Conservation (phyloP, 1,140 invertebrate species). For the Gonatopus flavifemur region DNA sequence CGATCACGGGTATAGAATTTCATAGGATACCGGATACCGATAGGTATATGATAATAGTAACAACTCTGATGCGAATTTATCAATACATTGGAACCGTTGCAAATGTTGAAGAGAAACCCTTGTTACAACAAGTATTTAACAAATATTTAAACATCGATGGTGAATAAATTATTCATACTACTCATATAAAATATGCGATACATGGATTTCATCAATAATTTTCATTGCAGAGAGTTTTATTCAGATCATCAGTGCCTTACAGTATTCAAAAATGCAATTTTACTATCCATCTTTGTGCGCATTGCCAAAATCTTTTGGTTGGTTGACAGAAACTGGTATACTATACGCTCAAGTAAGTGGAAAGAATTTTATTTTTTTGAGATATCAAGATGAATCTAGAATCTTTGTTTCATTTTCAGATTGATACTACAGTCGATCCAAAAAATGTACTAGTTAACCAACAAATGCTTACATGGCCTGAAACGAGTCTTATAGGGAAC, state of each 20-base stretch:
- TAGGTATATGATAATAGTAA: constrained; percentile 79
- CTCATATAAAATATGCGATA: not conserved
- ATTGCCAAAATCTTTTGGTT: constrained; percentile 79
- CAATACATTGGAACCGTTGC: constrained; percentile 79
- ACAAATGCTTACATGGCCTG: constrained; percentile 65
- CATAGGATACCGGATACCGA: constrained; percentile 70
- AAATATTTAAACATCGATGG: constrained; percentile 76
- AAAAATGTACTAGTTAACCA: constrained; percentile 65
- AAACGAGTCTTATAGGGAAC: constrained; percentile 45
- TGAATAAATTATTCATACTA: constrained; percentile 40
- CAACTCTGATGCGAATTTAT: constrained; percentile 81
- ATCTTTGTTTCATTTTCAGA: constrained; percentile 47
- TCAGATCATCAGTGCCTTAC: constrained; percentile 74
- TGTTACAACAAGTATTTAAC: constrained; percentile 80
- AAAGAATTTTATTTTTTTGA: constrained; percentile 45
- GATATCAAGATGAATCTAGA: constrained; percentile 12
- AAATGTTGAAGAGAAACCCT: constrained; percentile 73
- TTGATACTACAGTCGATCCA: constrained; percentile 60
- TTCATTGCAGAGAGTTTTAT: constrained; percentile 63
- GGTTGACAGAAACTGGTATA: constrained; percentile 80
- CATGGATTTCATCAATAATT: not conserved
- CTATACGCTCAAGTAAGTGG: constrained; percentile 66
- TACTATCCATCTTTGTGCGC: constrained; percentile 69
- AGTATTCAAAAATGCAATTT: constrained; percentile 80
- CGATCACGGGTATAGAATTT: constrained; percentile 86